Conservation (phyloP, 2,113 vertebrate species). For the Cairina moschata region DNA sequence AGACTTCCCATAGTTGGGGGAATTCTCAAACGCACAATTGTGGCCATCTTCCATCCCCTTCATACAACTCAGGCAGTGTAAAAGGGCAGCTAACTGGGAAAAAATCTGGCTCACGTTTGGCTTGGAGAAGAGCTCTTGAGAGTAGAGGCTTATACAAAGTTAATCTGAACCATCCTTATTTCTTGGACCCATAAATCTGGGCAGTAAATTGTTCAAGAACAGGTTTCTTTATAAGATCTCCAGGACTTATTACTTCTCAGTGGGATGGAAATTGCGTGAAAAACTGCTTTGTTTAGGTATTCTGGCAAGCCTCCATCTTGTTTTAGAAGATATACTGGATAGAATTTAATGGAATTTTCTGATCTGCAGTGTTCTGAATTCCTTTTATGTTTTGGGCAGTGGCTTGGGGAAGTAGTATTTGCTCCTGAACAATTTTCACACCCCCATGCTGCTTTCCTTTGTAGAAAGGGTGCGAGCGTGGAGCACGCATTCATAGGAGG, state of each 20-base stretch:
- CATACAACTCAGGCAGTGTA: neutral
- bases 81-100: neutral
- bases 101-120: neutral
- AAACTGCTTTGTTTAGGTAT: conserved; percentile 46
- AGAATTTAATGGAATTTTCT: conserved; percentile 35
- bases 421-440: neutral
- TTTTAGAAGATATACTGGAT: conserved; percentile 33
- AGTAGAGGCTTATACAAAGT: conserved; percentile 20
- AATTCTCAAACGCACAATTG: neutral
- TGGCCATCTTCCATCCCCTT: conserved; percentile 14
- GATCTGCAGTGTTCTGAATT: neutral
- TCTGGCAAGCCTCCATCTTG: conserved; percentile 38
- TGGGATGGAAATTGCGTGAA: conserved; percentile 37
- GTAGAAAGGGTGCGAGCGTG: neutral
- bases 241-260: conserved; percentile 50
- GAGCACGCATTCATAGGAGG: neutral
- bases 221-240: conserved; percentile 54
- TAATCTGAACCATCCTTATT: conserved; percentile 64
- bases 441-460: conserved; percentile 14
- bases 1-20: neutral
- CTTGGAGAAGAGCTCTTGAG: conserved; percentile 8
- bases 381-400: neutral
- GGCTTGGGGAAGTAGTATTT: neutral
- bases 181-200: conserved; percentile 52
- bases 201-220: conserved; percentile 47